Conservation (phyloP, 1,140 invertebrate genomes). For the Tetragnatha versicolor region DNA sequence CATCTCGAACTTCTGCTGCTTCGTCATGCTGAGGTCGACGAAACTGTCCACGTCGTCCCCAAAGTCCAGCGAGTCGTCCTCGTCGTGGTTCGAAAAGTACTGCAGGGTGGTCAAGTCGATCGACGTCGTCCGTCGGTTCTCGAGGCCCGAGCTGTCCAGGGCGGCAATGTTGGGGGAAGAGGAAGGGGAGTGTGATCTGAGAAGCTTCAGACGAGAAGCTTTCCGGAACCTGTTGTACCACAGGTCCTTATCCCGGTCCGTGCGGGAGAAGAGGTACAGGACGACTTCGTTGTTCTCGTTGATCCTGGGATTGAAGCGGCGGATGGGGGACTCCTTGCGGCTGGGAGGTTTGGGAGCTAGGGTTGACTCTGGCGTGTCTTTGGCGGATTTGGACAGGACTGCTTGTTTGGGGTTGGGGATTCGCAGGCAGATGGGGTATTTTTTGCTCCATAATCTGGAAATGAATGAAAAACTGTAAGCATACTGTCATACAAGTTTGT, state of each 20-base stretch:
- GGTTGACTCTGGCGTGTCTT: background rate
- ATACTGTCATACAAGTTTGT: background rate
- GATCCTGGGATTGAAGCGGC: slow-evolving; percentile 15
- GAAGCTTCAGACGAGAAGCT: slow-evolving; percentile 65
- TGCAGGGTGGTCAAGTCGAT: slow-evolving; percentile 44
- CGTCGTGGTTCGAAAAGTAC: background rate
- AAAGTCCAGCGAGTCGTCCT: slow-evolving; percentile 2
- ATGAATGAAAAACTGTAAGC: too few relatives aligned
- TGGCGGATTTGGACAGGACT: slow-evolving; percentile 14
- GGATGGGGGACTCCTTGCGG: slow-evolving; percentile 59
- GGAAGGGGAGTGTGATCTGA: slow-evolving; percentile 54
- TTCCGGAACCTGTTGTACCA: slow-evolving; percentile 72
- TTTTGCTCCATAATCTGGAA: slow-evolving; percentile 81
- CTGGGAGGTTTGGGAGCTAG: slow-evolving; percentile 58
- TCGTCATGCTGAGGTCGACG: slow-evolving; percentile 10
- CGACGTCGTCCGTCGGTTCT: slow-evolving; percentile 45
- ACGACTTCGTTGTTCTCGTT: slow-evolving; percentile 62
- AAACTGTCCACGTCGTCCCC: slow-evolving; percentile 15
- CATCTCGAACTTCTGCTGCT: slow-evolving; percentile 39
- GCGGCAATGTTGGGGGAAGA: slow-evolving; percentile 59
- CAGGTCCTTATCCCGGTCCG: slow-evolving; percentile 86
- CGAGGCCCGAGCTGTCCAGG: background rate
- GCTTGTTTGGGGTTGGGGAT: slow-evolving; percentile 57
- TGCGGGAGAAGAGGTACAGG: slow-evolving; percentile 79
- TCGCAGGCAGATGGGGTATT: slow-evolving; percentile 85